Base-by-base conservation (phyloP, 2,797 vertebrate species). In the Enteromius thamalakanensis region DNA sequence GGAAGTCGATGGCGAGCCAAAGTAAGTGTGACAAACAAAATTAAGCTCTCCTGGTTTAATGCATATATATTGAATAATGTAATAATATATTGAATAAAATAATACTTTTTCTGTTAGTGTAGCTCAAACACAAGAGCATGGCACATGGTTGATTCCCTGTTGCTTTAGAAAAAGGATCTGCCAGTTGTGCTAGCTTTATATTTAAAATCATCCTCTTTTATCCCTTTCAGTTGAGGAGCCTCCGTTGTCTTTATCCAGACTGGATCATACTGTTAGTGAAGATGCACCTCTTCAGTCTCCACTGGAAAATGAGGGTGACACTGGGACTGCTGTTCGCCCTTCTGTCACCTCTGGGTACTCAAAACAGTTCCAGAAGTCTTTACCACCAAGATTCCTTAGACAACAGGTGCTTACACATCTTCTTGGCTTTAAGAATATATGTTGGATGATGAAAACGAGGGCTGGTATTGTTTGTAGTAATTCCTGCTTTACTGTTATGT, bases 341-440 rank as follows among this genome's bases (percentile, higher is more conserved):
- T 92, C 98, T 84, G 92, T 97, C 45, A 95, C 96, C 81, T 97
- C 97, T 0, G 97, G 98, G 88, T 99, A 99, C 92, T 99, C 98
- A 75, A 99, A 99, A 89, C 98, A 99, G 90, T 99, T 99, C 91
- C 98, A 99, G 88, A 99, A 99, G 86, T 98, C 98, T 77, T 90
- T 99, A 60, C 98, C 98, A 29, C 98, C 98, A 64, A 95, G 98
- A 84, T 99, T 99, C 91, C 98, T 99, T 87, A 95, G 98, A 88
- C 98, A 99, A 83, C 98, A 99, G 97, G 98, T 98, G 93, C 37
- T 58, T 4, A 37, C 4, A 76, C 6, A 26, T 1, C 86, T 32
- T 58, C 1, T 68, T 64, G 14, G 19, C 19, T 75, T 75, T 15
- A 55, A 37, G 21, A 7, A 40, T 55, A 19, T 37, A 55, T 37